Base-by-base conservation (phyloP, 1,140 invertebrate genomes). In the Panagrolaimus sp. region DNA sequence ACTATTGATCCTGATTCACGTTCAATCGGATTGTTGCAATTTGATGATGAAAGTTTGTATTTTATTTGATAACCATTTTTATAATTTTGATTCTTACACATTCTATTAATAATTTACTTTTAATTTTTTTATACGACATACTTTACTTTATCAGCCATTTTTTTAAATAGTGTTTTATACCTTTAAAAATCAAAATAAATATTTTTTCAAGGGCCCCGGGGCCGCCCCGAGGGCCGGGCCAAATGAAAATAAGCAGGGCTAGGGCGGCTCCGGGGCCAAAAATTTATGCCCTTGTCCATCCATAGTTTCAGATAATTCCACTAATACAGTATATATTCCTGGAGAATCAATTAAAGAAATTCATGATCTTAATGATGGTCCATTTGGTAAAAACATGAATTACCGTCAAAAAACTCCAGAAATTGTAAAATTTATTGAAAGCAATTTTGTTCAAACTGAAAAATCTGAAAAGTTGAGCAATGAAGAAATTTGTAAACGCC, bases 21-120 rank as follows among this genome's bases (percentile, higher is more conserved):
- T n/a, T 58, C 52, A 21, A 21, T 58, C 8, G 52, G 52, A 17
- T 28, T 58, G 14, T 10, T 58, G 15, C 52, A 58, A 58, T 58
- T 58, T 58, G 17, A 21, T 21, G 7, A 8, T 21, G 21, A 12
- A 12, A 28, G 52, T 21, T 0, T n/a, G 17, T 58, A 17, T 21
- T 28, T 21, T 58, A 12, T n/a, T 55, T n/a, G 21, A 1, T n/a
- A 12, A 17, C 1, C n/a, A 14, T 17, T 9, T 55, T 48, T 24
- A 48, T 4, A 55, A 55, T 55, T 1, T n/a, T 38, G 32, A 38
- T 4, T 38, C 7, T 2, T 38, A 7, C n/a, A n/a, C n/a, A n/a
- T n/a, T n/a, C n/a, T n/a, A n/a, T n/a, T n/a, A n/a, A n/a, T n/a
- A n/a, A n/a, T n/a, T n/a, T n/a, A n/a, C n/a, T n/a, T n/a, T n/a